Evolutionary conservation across 2,797 vertebrate genomes (phyloP), one percentile per base, ranked within the genome.

Genomic region (Sebastolobus altivelis): DNA sequence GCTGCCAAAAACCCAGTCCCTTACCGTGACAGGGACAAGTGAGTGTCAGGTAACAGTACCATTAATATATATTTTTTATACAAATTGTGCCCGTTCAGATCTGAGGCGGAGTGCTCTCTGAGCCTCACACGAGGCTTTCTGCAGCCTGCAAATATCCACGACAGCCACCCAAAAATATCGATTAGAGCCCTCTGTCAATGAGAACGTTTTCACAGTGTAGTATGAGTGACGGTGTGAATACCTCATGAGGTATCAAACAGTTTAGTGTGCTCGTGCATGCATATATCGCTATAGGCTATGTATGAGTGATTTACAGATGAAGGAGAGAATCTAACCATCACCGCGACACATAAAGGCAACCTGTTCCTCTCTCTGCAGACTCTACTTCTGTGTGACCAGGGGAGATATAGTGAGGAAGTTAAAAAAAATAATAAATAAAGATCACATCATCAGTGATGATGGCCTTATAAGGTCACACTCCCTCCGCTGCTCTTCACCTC

Each of bases 121-220:
- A 76, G 13, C 20, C 35, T n/a, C 8, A 40, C 12, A 66, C 5
- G 0, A 69, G 43, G 56, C 67, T 76, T 22, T 60, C 37, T 56
- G 58, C 25, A 63, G 67, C 9, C 56, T 68, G 27, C 6, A 56
- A 54, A 59, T 58, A 66, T 88, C 71, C 77, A 84, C 22, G 13
- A 63, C 62, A 52, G 78, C 68, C 71, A 74, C 61, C 35, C 49
- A 54, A 73, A 68, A 62, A 74, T 69, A 18, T 71, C 3, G 68
- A 74, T 43, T 66, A 68, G 25, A 89, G 85, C 89, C 84, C 90
- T 85, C 80, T 77, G 75, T 22, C 20, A 56, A 77, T 52, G 71
- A 82, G 66, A 87, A 80, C 59, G 22, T 75, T 76, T 94, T 95
- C 94, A 95, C 94, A 95, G 94, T 94, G 87, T 79, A 85, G 84